These are phyloP conservation scores for Turnix velox DNA, from an alignment of 2,113 vertebrate genomes.

Conservation along the genomic window DNA sequence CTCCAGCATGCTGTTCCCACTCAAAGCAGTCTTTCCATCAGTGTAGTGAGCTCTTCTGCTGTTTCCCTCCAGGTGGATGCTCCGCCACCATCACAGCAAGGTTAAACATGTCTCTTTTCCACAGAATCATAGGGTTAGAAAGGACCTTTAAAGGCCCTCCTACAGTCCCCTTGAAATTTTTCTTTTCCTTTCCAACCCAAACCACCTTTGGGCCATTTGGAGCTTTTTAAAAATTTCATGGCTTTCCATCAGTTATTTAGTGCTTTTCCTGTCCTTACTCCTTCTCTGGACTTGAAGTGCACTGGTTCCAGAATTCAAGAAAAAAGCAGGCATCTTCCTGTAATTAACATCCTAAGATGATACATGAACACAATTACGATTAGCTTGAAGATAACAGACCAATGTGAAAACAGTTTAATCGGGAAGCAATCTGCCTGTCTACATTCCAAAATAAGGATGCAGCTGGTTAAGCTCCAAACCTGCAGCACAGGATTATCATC, in stretches of 20 bases:
- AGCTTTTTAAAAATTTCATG: background rate
- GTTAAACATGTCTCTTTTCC: background rate
- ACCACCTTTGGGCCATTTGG: background rate
- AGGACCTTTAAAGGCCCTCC: too few species aligned
- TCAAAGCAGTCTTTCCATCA: accelerated
- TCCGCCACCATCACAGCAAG: background rate
- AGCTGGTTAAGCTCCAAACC: background rate
- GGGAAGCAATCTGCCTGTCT: background rate
- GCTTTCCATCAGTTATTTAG: background rate
- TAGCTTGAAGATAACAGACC: background rate
- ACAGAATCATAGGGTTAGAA: too few species aligned
- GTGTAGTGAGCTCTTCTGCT: background rate
- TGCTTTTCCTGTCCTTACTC: background rate
- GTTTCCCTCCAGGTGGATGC: background rate
- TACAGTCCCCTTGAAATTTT: too few species aligned
- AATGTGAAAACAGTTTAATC: background rate
- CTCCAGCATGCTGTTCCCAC: background rate
- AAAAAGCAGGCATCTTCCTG: background rate
- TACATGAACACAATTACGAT: background rate
- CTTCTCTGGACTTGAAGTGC: background rate
- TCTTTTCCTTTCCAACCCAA: background rate
- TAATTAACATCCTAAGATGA: background rate
- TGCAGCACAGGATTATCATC: background rate
- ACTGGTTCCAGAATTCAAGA: background rate
- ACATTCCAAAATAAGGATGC: background rate